A percentile compares a stretch with the other conserved stretches of the same genome.
Conservation (phyloP, 1,140 invertebrate genomes). For the Philopotamus ludificatus region DNA sequence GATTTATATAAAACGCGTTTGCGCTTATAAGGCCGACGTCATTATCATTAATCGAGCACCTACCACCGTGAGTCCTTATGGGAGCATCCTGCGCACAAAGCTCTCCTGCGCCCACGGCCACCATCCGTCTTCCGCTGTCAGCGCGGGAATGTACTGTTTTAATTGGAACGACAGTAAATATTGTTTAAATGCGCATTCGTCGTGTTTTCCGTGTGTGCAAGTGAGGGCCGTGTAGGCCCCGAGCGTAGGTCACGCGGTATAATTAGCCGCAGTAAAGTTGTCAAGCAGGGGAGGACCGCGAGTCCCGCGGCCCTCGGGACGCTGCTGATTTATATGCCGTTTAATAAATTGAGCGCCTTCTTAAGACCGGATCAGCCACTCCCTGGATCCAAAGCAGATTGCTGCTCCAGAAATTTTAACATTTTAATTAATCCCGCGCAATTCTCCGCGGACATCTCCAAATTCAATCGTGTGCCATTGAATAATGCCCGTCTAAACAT, state of each 20-base stretch:
- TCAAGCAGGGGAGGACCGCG: conserved; percentile 1
- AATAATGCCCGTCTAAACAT: too few relatives aligned
- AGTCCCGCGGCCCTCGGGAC: conserved; percentile 6
- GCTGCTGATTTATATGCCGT: conserved; percentile 17
- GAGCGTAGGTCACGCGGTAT: conserved; percentile 34
- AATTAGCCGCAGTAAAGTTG: conserved; percentile 40
- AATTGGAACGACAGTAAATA: conserved; percentile 42
- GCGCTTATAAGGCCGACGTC: neutral
- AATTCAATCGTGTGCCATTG: too few relatives aligned
- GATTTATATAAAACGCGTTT: neutral
- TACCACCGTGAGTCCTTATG: neutral
- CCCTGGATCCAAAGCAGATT: neutral
- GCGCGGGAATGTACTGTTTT: conserved; percentile 35
- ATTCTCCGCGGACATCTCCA: too few relatives aligned
- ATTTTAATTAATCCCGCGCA: too few relatives aligned
- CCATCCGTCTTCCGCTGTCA: conserved; percentile 36
- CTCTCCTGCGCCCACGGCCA: neutral
- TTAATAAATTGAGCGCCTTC: conserved; percentile 2
- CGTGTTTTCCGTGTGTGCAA: conserved; percentile 35
- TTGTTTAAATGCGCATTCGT: conserved; percentile 39
- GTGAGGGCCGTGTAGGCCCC: conserved; percentile 22
- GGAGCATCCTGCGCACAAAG: neutral
- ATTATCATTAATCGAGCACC: too few relatives aligned
- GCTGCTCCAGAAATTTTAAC: too few relatives aligned
- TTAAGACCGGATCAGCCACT: neutral